Percentiles rank a stretch among this genome's conserved stretches.
Evolutionary conservation across 2,113 vertebrate species (phyloP).

Genomic region (Chloropsis hardwickii): DNA sequence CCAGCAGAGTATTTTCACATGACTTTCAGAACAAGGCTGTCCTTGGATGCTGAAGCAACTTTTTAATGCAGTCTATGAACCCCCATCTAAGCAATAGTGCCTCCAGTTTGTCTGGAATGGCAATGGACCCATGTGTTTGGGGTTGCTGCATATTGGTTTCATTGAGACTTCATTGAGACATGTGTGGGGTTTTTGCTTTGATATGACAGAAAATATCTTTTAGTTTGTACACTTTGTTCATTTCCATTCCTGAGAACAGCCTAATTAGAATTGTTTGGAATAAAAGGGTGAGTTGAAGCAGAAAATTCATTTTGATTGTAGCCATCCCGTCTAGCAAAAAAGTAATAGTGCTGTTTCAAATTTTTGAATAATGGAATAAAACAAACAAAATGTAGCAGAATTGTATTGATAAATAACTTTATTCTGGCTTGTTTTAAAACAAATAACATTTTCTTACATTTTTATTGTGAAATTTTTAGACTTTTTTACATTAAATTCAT

Average conservation of each 20-base stretch:
- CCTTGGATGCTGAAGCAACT: background rate
- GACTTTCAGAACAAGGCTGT: background rate
- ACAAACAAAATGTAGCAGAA: background rate
- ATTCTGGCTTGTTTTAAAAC: background rate
- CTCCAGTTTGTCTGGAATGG: background rate
- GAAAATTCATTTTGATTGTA: slow-evolving; percentile 16
- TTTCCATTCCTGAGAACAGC: background rate
- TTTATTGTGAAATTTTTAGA: background rate
- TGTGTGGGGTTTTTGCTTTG: background rate
- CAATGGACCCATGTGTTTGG: background rate
- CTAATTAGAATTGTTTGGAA: background rate
- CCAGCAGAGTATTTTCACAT: background rate
- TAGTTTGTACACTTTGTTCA: background rate
- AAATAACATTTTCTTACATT: background rate
- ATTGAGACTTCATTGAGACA: background rate
- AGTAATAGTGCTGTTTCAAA: background rate
- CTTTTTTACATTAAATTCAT: background rate
- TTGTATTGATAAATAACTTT: background rate
- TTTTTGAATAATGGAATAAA: background rate
- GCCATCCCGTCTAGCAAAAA: background rate
- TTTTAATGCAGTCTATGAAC: background rate
- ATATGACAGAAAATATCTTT: background rate
- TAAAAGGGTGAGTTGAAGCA: slow-evolving; percentile 5
- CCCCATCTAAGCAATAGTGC: background rate
- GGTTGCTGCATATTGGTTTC: background rate